A percentile compares a stretch with the other conserved stretches of the same genome.
Conservation (phyloP, 2,888 invertebrate genomes). For the Cerastoderma edule region DNA sequence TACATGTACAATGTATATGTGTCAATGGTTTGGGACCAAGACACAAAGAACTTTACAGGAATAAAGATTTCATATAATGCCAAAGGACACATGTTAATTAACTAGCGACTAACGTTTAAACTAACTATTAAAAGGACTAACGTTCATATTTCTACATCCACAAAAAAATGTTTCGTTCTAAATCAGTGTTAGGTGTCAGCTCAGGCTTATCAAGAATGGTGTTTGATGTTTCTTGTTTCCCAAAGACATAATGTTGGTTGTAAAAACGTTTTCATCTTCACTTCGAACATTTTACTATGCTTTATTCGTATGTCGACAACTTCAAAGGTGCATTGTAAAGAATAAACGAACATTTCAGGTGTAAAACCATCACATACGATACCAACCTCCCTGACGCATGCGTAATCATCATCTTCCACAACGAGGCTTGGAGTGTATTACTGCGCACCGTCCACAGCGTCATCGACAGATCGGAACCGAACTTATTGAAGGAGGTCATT, state of each 20-base stretch:
- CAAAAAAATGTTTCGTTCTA: neutral
- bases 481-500: constrained; percentile 93
- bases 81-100: no score
- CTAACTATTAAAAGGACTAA: neutral
- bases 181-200: neutral
- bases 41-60: neutral
- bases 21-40: neutral
- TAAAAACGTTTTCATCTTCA: neutral
- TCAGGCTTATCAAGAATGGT: neutral
- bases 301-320: neutral
- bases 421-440: constrained; percentile 95
- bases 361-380: constrained; percentile 71
- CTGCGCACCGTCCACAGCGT: constrained; percentile 95
- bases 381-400: constrained; percentile 90
- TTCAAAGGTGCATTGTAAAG: neutral
- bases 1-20: neutral
- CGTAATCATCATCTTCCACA: constrained; percentile 96
- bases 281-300: neutral
- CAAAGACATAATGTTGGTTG: neutral
- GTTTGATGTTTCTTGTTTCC: neutral
- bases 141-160: neutral
- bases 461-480: constrained; percentile 90
- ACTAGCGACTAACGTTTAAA: neutral
- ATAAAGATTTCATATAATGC: neutral
- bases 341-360: constrained; percentile 66